phyloP scores from a whole-genome alignment of 2,888 invertebrate genomes.

The Eueremaeus valkanovi region DNA sequence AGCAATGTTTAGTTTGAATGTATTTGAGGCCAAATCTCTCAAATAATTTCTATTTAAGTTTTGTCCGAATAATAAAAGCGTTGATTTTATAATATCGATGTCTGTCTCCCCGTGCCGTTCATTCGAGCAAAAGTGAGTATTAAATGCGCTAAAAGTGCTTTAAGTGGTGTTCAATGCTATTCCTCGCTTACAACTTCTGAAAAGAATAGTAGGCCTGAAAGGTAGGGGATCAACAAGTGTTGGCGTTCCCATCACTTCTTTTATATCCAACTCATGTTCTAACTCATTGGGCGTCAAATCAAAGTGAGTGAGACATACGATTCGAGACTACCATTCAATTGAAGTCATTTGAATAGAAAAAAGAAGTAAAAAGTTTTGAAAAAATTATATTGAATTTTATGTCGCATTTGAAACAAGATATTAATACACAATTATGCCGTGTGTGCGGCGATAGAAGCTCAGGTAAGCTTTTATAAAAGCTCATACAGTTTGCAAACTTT shows the following conservation, averaged over 20 bases:
- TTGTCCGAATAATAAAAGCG: neutral
- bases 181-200: neutral
- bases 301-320: constrained; percentile 3
- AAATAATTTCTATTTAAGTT: no score
- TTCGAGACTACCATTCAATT: neutral
- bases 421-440: constrained; percentile 48
- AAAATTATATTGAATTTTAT: neutral
- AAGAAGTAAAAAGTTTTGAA: no score
- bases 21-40: no score
- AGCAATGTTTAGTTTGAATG: no score
- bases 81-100: neutral
- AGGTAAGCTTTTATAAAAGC: no score
- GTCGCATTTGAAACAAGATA: neutral
- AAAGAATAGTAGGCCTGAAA: neutral
- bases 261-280: neutral
- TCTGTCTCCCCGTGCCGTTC: neutral
- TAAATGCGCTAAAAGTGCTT: neutral
- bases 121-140: neutral
- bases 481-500: neutral
- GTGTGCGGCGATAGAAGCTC: constrained; percentile 55
- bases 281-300: neutral
- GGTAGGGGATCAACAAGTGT: constrained; percentile 20
- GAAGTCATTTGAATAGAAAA: no score
- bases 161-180: neutral
- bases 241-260: neutral